These are phyloP conservation scores for Caenorhabditis plicata DNA, from an alignment of 2,888 invertebrate genomes.

Conservation along the genomic window DNA sequence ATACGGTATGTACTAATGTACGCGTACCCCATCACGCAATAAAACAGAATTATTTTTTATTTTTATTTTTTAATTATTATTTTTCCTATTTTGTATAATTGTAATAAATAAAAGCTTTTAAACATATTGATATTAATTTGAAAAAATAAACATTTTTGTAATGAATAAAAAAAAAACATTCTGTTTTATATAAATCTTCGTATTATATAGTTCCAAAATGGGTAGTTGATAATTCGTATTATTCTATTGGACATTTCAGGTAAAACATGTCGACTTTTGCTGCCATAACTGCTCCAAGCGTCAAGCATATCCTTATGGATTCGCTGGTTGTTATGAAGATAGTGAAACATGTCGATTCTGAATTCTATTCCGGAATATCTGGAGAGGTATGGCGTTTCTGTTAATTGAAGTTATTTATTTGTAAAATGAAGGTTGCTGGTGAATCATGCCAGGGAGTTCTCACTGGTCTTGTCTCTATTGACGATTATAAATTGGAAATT, in stretches of 20 bases:
- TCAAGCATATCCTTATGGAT: conserved; percentile 57
- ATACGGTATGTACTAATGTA: too few species aligned
- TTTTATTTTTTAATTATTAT: background rate
- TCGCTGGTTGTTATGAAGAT: conserved; percentile 62
- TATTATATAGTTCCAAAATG: background rate
- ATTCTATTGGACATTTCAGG: too few species aligned
- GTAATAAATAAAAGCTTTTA: background rate
- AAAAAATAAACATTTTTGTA: too few species aligned
- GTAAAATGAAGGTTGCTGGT: conserved; percentile 49
- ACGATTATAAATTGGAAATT: conserved; percentile 62
- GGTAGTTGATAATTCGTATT: too few species aligned
- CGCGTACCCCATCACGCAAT: too few species aligned
- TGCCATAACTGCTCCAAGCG: conserved; percentile 44
- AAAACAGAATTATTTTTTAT: too few species aligned
- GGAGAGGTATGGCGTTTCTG: conserved; percentile 43
- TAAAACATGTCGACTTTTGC: conserved; percentile 22
- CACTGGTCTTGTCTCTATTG: conserved; percentile 62
- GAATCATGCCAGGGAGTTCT: conserved; percentile 64
- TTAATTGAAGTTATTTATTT: background rate
- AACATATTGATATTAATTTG: background rate
- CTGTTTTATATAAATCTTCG: too few species aligned
- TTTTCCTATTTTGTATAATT: too few species aligned
- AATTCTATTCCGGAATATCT: conserved; percentile 64
- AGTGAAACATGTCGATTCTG: conserved; percentile 65
- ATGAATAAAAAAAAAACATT: too few species aligned